Evolutionary conservation across 2,888 invertebrate species (phyloP).

Genomic region (Heliconius erato): DNA sequence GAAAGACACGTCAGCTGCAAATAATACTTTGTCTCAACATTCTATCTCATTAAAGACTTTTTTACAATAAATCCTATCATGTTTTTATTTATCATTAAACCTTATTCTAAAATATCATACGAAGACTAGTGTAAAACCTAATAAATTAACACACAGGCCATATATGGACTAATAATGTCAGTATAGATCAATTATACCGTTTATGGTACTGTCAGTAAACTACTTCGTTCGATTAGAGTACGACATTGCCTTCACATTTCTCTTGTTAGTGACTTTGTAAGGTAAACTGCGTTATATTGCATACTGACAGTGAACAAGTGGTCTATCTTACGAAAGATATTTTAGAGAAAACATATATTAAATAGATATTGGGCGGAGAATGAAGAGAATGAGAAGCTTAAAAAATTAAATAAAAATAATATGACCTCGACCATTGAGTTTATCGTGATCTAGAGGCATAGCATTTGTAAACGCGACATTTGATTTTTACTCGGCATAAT

Average conservation of each 20-base stretch:
- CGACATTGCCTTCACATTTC: conserved; percentile 13
- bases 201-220: conserved; percentile 11
- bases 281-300: background rate
- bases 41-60: background rate
- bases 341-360: no score
- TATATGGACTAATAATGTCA: conserved; percentile 14
- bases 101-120: no score
- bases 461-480: no score
- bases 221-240: conserved; percentile 23
- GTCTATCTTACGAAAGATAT: background rate
- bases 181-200: background rate
- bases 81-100: no score
- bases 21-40: background rate
- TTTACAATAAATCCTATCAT: background rate
- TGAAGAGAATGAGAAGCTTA: no score
- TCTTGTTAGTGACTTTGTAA: conserved; percentile 12
- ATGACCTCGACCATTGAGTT: no score
- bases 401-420: no score
- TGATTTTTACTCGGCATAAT: no score
- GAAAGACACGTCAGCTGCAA: background rate
- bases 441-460: no score
- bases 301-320: background rate
- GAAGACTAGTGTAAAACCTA: background rate
- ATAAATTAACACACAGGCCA: background rate
- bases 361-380: no score